Evolutionary conservation across 2,797 vertebrate genomes (phyloP).

Genomic region (Oceanodroma leucorhoa): DNA sequence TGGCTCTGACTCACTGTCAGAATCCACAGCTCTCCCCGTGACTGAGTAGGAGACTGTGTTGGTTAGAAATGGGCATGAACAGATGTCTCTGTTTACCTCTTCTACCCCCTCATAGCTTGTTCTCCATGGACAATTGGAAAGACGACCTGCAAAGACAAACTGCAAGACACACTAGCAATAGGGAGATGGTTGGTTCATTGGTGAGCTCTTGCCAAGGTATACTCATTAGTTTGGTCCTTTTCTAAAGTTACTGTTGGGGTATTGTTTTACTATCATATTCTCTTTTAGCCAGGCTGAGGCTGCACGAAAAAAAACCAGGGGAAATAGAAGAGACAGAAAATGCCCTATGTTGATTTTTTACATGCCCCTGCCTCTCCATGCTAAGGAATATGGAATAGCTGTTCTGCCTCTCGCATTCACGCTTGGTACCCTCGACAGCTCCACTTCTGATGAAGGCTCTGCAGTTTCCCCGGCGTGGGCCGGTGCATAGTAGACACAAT

Average conservation of each 20-base stretch:
- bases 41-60: conserved; percentile 43
- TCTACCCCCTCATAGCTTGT: conserved; percentile 13
- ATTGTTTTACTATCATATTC: not conserved
- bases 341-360: not conserved
- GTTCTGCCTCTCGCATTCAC: not conserved
- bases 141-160: not conserved
- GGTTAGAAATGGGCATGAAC: conserved; percentile 26
- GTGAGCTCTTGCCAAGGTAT: rapidly evolving
- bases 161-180: not conserved
- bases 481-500: not conserved
- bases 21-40: not conserved
- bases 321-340: not conserved
- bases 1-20: conserved; percentile 51
- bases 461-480: not conserved
- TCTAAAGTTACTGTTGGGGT: not conserved
- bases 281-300: not conserved
- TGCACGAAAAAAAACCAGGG: not conserved
- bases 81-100: conserved; percentile 51
- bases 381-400: not conserved
- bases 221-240: not conserved
- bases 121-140: not conserved
- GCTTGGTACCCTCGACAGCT: not conserved
- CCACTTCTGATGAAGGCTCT: not conserved
- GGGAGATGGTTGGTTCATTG: not conserved
- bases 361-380: not conserved